phyloP scores from a whole-genome alignment of 2,888 invertebrate genomes.

The Girardia tigrina region DNA sequence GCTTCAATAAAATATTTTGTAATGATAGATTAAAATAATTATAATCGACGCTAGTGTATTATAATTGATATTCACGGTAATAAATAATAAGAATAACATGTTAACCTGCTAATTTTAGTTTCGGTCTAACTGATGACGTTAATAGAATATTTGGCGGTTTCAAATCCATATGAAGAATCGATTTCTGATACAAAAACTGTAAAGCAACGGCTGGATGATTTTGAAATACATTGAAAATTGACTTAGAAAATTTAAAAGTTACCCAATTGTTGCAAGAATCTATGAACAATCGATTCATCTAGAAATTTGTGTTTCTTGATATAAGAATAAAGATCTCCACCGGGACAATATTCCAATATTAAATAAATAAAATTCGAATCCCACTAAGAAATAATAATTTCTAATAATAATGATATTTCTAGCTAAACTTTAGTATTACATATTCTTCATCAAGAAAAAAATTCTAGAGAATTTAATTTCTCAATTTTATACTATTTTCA shows the following conservation, averaged over 20 bases:
- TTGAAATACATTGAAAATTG: background rate
- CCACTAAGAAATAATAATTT: constrained; percentile 19
- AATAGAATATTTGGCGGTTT: constrained; percentile 74
- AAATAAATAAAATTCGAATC: constrained; percentile 28
- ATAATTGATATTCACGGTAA: too few relatives aligned
- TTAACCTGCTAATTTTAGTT: constrained; percentile 62
- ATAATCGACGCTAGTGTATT: too few relatives aligned
- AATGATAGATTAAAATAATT: too few relatives aligned
- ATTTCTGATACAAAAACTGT: constrained; percentile 59
- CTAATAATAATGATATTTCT: background rate
- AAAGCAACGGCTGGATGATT: constrained; percentile 58
- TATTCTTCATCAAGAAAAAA: too few relatives aligned
- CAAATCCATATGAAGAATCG: constrained; percentile 72
- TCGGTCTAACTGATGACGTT: constrained; percentile 57
- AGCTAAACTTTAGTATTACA: too few relatives aligned
- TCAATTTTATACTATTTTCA: too few relatives aligned
- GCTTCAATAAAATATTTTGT: too few relatives aligned
- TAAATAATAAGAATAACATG: too few relatives aligned
- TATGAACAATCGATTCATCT: background rate
- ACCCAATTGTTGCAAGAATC: constrained; percentile 29
- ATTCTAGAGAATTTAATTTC: too few relatives aligned
- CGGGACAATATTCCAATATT: constrained; percentile 28
- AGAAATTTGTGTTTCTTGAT: constrained; percentile 9
- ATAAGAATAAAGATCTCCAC: constrained; percentile 16
- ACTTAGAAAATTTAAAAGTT: background rate